Evolutionary conservation across 2,888 invertebrate species (phyloP).

Genomic region (Adelognathus sp.): DNA sequence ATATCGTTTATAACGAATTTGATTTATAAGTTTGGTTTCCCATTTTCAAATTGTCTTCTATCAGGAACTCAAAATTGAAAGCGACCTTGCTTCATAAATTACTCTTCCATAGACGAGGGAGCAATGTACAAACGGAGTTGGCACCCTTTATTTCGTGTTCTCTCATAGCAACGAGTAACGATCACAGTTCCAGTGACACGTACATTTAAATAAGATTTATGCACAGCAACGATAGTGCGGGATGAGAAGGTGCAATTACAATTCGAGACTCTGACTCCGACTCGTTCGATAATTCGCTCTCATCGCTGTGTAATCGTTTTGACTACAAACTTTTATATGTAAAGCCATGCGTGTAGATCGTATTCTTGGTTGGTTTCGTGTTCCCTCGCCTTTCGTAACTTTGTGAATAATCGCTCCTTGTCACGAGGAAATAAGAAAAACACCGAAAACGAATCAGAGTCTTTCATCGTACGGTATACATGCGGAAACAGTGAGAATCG

Average conservation of each 20-base stretch:
- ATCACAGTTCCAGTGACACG: slow-evolving; percentile 36
- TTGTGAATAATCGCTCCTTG: slow-evolving; percentile 63
- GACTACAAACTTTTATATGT: slow-evolving; percentile 24
- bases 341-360: not conserved
- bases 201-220: slow-evolving; percentile 54
- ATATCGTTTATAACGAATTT: no score
- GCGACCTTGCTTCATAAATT: no score
- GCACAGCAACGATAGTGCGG: slow-evolving; percentile 15
- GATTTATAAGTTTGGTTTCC: no score
- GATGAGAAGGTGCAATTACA: slow-evolving; percentile 36
- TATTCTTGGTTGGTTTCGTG: not conserved
- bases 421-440: slow-evolving; percentile 58
- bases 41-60: no score
- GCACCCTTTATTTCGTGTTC: no score
- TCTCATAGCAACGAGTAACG: slow-evolving; percentile 16
- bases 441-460: slow-evolving; percentile 13
- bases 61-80: no score
- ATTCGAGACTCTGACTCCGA: slow-evolving; percentile 33
- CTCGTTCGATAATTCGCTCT: slow-evolving; percentile 52
- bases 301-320: slow-evolving; percentile 30
- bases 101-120: no score
- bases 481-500: slow-evolving; percentile 32
- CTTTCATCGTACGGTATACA: slow-evolving; percentile 18
- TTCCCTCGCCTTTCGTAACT: slow-evolving; percentile 53
- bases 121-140: no score